Evolutionary conservation across 2,113 vertebrate genomes (phyloP), one percentile per base, ranked within the genome.

Genomic region (Puma concolor): DNA sequence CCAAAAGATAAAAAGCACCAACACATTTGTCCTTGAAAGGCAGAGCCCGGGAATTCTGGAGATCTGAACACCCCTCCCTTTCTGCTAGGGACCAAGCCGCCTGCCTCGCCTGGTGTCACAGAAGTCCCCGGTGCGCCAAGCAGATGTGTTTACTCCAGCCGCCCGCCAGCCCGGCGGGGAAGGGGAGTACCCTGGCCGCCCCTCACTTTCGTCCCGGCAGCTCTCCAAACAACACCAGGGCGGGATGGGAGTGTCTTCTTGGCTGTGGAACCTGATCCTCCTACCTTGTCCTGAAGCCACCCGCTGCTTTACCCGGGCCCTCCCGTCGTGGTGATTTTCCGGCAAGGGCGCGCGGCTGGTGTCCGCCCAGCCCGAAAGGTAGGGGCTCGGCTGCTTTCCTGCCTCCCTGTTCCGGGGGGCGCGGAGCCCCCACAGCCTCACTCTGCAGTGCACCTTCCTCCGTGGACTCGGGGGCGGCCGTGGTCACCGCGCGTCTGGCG

Each of bases 231-330:
- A 88, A 72, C 57, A 67, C 80, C 87, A 0, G 48, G 89, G 90
- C 23, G 64, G 83, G 84, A 91, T 91, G 96, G 97, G 96, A 97
- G 96, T 97, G 97, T 94, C 92, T 81, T 92, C 74, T 94, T 48
- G 96, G 97, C 94, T 10, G 96, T 71, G 95, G 80, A 96, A 95
- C 57, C 48, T 48, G 94, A 92, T 84, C 92, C 96, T 96, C 97
- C 92, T 71, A 88, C 97, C 94, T 95, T 38, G 92, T 91, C 95
- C 96, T 38, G 92, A 77, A 98, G 92, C 92, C 94, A 81, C 97
- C 89, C 92, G 31, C 95, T 36, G 82, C 92, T 95, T 77, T 60
- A 29, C 48, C 63, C 21, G 11, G 52, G 94, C 88, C 89, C 94
- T 82, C 81, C 71, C 93, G 41, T 5, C 76, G 6, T 36, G 88